phyloP scores from a whole-genome alignment of 23 tunicate genomes.

The Corella eumyota region DNA sequence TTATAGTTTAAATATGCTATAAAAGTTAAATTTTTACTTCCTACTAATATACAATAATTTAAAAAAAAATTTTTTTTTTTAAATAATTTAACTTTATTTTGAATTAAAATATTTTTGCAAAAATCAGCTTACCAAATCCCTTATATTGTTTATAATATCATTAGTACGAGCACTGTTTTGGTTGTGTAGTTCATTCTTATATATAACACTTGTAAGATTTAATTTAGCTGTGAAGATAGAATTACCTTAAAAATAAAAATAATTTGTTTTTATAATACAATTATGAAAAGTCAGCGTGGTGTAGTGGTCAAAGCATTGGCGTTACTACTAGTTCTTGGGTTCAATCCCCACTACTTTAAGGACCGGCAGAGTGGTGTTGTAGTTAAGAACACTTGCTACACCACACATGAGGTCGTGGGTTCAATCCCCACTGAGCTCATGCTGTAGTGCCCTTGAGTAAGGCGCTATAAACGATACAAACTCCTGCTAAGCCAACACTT shows the following conservation, averaged over 20 bases:
- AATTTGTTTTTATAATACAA: too few species aligned
- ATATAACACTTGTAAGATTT: background rate
- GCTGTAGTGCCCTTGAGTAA: too few species aligned
- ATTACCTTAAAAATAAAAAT: background rate
- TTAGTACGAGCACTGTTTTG: conserved; percentile 3
- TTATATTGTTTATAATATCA: conserved; percentile 2
- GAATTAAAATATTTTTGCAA: background rate
- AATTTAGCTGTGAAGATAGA: background rate
- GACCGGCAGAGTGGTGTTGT: too few species aligned
- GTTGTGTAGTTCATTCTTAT: background rate
- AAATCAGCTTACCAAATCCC: conserved; percentile 15
- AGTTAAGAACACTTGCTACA: too few species aligned
- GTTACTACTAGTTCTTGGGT: too few species aligned
- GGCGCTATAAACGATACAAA: too few species aligned
- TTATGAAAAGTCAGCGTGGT: too few species aligned
- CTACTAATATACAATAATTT: background rate
- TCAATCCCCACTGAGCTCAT: too few species aligned
- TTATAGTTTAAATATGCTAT: background rate
- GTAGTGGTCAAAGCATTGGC: too few species aligned
- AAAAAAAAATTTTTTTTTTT: background rate
- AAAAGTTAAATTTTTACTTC: background rate
- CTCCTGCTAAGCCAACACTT: too few species aligned
- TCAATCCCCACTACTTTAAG: too few species aligned
- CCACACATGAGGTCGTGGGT: too few species aligned
- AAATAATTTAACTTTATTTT: background rate